Conservation (phyloP, 2,797 vertebrate species). For the Amniataba percoides region DNA sequence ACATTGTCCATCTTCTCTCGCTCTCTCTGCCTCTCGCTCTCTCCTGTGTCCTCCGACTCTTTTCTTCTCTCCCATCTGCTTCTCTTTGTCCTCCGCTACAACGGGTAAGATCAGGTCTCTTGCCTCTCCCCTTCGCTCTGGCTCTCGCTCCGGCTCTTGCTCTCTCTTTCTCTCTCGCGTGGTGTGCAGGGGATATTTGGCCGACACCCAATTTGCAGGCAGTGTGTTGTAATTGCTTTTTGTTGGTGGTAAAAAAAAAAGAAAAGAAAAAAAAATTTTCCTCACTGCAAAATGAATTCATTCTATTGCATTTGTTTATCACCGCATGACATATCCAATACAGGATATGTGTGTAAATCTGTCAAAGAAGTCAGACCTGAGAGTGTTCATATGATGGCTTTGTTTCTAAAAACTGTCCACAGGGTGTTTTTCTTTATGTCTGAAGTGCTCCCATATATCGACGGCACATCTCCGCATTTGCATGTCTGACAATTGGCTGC, state of each 20-base stretch:
- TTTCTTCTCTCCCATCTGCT: conserved; percentile 47
- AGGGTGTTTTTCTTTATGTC: neutral
- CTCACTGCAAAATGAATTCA: conserved; percentile 29
- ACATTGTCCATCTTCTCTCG: conserved; percentile 51
- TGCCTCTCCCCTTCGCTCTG: conserved; percentile 22
- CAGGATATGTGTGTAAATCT: conserved; percentile 8
- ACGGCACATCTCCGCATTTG: conserved; percentile 31
- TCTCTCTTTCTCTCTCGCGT: conserved; percentile 22
- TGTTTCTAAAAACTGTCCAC: conserved; percentile 2
- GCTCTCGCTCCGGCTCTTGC: neutral
- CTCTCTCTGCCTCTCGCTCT: conserved; percentile 34
- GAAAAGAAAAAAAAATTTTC: conserved; percentile 39
- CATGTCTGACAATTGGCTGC: conserved; percentile 39
- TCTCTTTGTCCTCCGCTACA: conserved; percentile 53
- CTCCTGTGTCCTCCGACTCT: conserved; percentile 19
- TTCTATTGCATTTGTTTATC: conserved; percentile 37
- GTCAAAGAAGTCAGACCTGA: conserved; percentile 4
- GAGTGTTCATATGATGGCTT: conserved; percentile 1
- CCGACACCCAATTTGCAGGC: conserved; percentile 66
- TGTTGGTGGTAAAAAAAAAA: conserved; percentile 52
- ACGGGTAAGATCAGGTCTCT: conserved; percentile 31
- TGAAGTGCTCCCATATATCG: conserved; percentile 9
- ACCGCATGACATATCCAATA: neutral
- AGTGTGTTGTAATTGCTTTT: conserved; percentile 78
- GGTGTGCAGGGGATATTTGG: conserved; percentile 65